Conservation (phyloP, 2,113 vertebrate genomes). For the Poecilia latipinna region DNA sequence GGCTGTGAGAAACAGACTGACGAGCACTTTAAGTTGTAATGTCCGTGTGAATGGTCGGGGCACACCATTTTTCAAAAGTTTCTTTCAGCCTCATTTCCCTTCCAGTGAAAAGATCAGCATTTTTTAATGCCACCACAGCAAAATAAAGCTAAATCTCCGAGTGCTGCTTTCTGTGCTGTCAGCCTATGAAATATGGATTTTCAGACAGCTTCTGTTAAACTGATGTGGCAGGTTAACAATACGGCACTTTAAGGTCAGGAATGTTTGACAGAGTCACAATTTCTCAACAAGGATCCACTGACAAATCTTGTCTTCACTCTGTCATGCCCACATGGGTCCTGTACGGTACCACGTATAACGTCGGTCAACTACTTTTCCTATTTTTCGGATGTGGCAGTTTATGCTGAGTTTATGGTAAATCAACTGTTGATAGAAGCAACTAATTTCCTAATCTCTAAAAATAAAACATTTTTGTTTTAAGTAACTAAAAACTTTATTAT, state of each 20-base stretch:
- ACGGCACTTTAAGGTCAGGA: slow-evolving; percentile 39
- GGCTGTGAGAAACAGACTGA: background rate
- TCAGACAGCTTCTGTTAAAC: slow-evolving; percentile 51
- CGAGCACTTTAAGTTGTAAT: slow-evolving; percentile 31
- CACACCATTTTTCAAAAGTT: slow-evolving; percentile 44
- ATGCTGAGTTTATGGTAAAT: background rate
- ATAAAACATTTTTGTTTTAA: too few relatives aligned
- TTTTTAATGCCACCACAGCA: slow-evolving; percentile 59
- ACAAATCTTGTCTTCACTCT: slow-evolving; percentile 24
- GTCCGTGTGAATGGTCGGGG: slow-evolving; percentile 30
- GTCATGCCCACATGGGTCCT: slow-evolving; percentile 5
- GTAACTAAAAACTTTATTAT: too few relatives aligned
- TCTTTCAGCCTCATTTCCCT: slow-evolving; percentile 26
- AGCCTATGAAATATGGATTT: slow-evolving; percentile 56
- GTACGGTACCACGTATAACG: slow-evolving; percentile 2
- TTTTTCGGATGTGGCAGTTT: background rate
- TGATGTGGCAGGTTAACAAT: slow-evolving; percentile 60
- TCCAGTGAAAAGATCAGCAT: slow-evolving; percentile 52
- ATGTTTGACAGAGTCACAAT: slow-evolving; percentile 20
- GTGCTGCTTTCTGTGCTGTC: slow-evolving; percentile 13
- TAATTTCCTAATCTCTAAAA: background rate
- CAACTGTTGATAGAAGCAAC: background rate
- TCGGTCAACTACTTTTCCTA: background rate
- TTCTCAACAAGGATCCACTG: slow-evolving; percentile 30
- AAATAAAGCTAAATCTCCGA: slow-evolving; percentile 43